Base-by-base conservation (phyloP, 2,888 invertebrate genomes). In the Tenthredo livida region DNA sequence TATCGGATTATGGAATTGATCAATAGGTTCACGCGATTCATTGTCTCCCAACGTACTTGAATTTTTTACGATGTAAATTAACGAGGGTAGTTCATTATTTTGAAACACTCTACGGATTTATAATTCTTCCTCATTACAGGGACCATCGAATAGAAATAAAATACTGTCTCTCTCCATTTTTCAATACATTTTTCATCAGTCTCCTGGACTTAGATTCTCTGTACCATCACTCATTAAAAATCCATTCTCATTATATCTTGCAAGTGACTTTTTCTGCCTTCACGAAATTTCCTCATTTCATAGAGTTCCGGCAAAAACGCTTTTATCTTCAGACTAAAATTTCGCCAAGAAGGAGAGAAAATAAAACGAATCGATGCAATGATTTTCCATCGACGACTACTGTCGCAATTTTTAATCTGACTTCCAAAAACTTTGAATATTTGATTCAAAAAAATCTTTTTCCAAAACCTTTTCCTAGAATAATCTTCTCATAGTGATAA, bases 1-100 rank as follows among this genome's bases (percentile, higher is more conserved):
- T n/a, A 37, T 37, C 70, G 40, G n/a, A 70, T 70, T 17, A 70
- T 37, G 10, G 37, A 40, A n/a, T 17, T 43, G 75, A 75, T 75
- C 75, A 47, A 75, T 75, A 25, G 43, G 5, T 10, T 40, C 9
- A 4, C 25, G 15, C 12, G 29, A 43, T 75, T 47, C 4, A 47
- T 47, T 75, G 73, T 25, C 12, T 47, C 29, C n/a, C 73, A 25
- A 40, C 43, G 12, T 47, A 21, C 29, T 15, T 21, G 47, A 47
- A 75, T 47, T 21, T 73, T 47, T 33, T 12, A 73, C 43, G 12
- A 47, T 47, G 10, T 25, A 0, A 47, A 47, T 43, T 17, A 73
- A 73, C n/a, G 43, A 37, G 37, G n/a, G 37, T 70, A 2, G 21
- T 29, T 61, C 61, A 70, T 70, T 70, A 2, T 70, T 37, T 70